These are phyloP conservation scores for Amphiprion percula DNA, from an alignment of 2,113 vertebrate species.

Conservation along the genomic window DNA sequence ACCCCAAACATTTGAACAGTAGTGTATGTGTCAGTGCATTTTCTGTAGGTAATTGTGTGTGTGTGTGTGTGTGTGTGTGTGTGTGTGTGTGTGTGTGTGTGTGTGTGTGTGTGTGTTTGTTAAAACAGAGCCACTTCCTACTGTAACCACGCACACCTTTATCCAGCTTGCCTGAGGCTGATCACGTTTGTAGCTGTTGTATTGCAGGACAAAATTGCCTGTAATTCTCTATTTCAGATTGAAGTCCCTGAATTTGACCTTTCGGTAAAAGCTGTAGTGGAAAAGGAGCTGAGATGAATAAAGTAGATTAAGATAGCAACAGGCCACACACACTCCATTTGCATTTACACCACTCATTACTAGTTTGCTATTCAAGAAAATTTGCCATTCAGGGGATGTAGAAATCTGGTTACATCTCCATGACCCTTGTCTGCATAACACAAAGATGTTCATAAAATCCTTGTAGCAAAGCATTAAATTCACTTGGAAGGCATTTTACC, in stretches of 20 bases:
- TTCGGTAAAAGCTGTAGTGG: conserved; percentile 40
- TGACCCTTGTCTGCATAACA: background rate
- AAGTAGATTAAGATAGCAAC: background rate
- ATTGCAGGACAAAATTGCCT: conserved; percentile 6
- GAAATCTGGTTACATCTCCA: background rate
- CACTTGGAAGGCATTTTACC: background rate
- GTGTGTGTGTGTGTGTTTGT: background rate
- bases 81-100: no score
- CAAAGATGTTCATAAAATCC: background rate
- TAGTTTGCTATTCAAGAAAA: background rate
- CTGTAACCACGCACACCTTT: background rate
- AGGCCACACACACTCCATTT: background rate
- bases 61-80: no score
- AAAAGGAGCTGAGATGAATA: background rate
- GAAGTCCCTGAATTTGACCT: conserved; percentile 40
- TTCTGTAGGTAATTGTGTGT: no score
- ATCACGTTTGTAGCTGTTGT: background rate
- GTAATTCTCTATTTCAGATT: conserved; percentile 22
- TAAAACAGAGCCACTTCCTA: background rate
- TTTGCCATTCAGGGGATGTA: background rate
- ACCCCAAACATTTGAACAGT: no score
- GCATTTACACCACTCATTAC: background rate
- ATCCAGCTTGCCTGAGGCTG: background rate
- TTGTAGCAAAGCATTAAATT: background rate
- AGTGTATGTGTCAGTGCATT: background rate